Evolutionary conservation across 2,888 invertebrate species (phyloP).

Genomic region (Micoletzkya japonica): DNA sequence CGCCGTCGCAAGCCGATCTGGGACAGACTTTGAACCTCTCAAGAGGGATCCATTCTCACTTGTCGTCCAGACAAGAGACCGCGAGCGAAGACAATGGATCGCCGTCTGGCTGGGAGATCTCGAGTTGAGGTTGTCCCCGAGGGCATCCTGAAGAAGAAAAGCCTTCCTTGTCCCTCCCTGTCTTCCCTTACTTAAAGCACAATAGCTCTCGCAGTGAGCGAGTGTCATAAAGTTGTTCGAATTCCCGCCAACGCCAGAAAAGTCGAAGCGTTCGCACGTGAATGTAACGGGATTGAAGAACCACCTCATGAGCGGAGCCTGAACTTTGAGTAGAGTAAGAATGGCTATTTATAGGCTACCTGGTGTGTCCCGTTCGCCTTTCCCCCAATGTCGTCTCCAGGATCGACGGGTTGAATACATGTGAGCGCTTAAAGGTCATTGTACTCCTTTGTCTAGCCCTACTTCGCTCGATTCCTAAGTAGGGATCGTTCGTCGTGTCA

Average conservation of each 20-base stretch:
- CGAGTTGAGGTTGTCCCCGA: slow-evolving; percentile 44
- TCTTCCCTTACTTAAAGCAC: slow-evolving; percentile 39
- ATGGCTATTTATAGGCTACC: slow-evolving; percentile 2
- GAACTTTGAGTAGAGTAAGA: background rate
- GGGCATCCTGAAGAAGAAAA: slow-evolving; percentile 38
- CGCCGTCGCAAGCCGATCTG: slow-evolving; percentile 29
- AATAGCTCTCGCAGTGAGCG: slow-evolving; percentile 52
- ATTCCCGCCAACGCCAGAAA: slow-evolving; percentile 51
- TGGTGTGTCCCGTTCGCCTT: background rate
- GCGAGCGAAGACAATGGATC: slow-evolving; percentile 23
- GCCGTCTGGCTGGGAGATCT: slow-evolving; percentile 19
- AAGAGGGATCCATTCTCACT: background rate
- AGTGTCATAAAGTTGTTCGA: slow-evolving; percentile 53
- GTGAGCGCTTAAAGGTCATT: slow-evolving; percentile 28
- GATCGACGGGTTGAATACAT: slow-evolving; percentile 31
- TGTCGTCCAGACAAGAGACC: slow-evolving; percentile 7
- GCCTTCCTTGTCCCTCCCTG: background rate
- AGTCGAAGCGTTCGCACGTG: slow-evolving; percentile 48
- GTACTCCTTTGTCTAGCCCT: background rate
- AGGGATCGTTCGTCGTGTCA: too few species aligned
- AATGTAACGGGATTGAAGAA: slow-evolving; percentile 46
- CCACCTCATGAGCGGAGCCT: slow-evolving; percentile 37
- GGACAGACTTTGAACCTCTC: background rate
- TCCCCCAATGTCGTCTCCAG: slow-evolving; percentile 20
- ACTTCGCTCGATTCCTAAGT: too few species aligned